Conservation (phyloP, 1,140 invertebrate species). For the Drosophila yakuba region DNA sequence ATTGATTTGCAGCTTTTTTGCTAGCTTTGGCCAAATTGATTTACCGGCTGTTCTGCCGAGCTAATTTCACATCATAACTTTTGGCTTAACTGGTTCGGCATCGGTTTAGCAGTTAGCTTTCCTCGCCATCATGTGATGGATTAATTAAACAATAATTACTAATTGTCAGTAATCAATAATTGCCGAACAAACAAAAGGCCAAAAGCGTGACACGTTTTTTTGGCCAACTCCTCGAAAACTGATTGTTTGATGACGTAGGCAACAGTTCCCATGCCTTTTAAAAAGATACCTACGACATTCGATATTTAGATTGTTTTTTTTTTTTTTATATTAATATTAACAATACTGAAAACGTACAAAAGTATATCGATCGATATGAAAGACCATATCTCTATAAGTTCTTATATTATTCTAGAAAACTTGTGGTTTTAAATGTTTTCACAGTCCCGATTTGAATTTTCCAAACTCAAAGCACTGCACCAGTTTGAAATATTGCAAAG, state of each 20-base stretch:
- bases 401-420: no score
- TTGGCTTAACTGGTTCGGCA: slow-evolving; percentile 46
- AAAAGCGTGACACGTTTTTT: slow-evolving; percentile 40
- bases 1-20: slow-evolving; percentile 58
- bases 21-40: slow-evolving; percentile 50
- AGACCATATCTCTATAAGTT: no score
- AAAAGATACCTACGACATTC: background rate
- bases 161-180: slow-evolving; percentile 49
- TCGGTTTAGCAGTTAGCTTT: slow-evolving; percentile 24
- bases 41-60: slow-evolving; percentile 27
- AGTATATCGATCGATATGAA: no score
- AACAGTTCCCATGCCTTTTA: background rate
- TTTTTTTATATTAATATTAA: background rate
- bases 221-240: background rate
- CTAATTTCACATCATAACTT: slow-evolving; percentile 4
- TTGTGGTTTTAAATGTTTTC: no score
- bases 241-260: slow-evolving; percentile 18
- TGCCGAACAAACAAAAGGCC: slow-evolving; percentile 18
- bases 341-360: no score
- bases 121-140: slow-evolving; percentile 43
- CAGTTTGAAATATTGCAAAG: no score
- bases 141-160: slow-evolving; percentile 58
- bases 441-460: no score
- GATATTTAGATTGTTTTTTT: background rate
- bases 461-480: no score